phyloP scores from a whole-genome alignment of 1,140 invertebrate species.

The Homarus americanus region DNA sequence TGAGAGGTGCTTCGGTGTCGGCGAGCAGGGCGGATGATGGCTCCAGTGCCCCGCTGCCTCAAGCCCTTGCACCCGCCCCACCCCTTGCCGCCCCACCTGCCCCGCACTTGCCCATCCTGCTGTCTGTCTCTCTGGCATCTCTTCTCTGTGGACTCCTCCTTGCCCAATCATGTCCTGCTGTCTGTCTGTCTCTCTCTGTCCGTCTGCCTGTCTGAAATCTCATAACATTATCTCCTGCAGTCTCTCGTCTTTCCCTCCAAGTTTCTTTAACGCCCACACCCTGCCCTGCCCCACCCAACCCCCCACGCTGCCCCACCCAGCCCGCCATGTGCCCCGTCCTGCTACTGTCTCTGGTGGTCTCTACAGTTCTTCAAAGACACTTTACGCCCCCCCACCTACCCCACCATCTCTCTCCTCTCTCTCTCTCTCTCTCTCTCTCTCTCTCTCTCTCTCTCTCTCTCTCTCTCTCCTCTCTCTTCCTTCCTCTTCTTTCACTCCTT shows the following conservation, averaged over 20 bases:
- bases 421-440: neutral
- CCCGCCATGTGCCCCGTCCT: no score
- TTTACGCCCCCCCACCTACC: no score
- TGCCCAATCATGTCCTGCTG: neutral
- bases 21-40: no score
- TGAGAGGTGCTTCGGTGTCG: slow-evolving; percentile 47
- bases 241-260: neutral
- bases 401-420: neutral
- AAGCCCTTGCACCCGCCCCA: slow-evolving; percentile 12
- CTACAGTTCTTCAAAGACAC: neutral
- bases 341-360: no score
- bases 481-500: neutral
- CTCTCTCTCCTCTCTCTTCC: slow-evolving; percentile 11
- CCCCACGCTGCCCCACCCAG: no score
- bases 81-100: neutral
- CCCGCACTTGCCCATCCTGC: neutral
- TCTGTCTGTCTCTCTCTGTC: no score
- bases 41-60: neutral
- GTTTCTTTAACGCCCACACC: neutral
- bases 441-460: neutral
- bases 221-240: neutral
- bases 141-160: slow-evolving; percentile 9
- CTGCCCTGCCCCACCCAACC: no score
- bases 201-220: no score
- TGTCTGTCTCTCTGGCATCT: slow-evolving; percentile 5